Evolutionary conservation across 2,888 invertebrate genomes (phyloP), one percentile per base, ranked within the genome.

Genomic region (Piscicola geometra): DNA sequence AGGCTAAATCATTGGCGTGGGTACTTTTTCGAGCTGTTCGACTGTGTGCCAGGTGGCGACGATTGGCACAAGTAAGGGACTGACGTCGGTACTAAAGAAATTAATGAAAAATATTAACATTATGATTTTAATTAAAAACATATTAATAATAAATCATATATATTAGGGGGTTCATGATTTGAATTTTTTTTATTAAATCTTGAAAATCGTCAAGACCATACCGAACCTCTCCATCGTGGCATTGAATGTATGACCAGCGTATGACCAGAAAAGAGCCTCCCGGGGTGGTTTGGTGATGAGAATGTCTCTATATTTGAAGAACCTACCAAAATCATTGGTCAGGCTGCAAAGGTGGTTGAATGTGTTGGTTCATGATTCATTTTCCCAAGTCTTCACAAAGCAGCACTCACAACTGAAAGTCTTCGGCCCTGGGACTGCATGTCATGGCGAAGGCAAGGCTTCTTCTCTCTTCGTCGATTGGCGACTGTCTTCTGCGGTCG

Each of bases 381-480:
- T 47, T 47, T 47, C 21, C 50, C 50, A n/a, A n/a, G n/a, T n/a
- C n/a, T n/a, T n/a, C n/a, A n/a, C n/a, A n/a, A n/a, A n/a, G n/a
- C n/a, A n/a, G n/a, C n/a, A 56, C 21, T 25, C 9, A 56, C 60
- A 5, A 3, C n/a, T 15, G 3, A 3, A 56, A 21, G 25, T 56
- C 60, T 5, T 21, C n/a, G 3, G 9, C 3, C n/a, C 60, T 56
- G 60, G 60, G n/a, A 56, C 60, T 56, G 60, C 60, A 56, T 18
- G 73, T 73, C 33, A 60, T n/a, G 36, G 73, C 73, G n/a, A 56
- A 64, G 18, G 41, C 33, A 5, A 50, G 52, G 0, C 21, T 35
- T 21, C 18, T 52, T n/a, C 60, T 73, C 36, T 73, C 73, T n/a
- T 73, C 60, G n/a, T 21, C 32, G 15, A 73, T 73, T 1, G 60